Evolutionary conservation across 2,113 vertebrate species (phyloP).

Genomic region (Lagenorhynchus albirostris): DNA sequence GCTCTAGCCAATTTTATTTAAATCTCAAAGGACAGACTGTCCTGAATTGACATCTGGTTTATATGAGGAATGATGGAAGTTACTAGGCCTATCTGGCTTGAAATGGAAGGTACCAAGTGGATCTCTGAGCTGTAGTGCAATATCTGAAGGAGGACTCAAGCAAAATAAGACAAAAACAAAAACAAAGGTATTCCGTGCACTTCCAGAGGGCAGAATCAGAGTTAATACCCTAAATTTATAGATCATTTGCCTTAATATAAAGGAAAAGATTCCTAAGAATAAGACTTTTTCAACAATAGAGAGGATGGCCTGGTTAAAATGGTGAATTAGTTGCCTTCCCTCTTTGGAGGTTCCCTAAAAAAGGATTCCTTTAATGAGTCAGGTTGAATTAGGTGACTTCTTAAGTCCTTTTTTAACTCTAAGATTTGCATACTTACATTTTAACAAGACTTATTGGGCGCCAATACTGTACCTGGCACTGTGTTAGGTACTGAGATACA

Average conservation of each 20-base stretch:
- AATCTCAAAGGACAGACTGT: constrained; percentile 52
- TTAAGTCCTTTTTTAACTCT: not conserved
- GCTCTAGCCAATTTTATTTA: constrained; percentile 56
- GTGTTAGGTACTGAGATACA: not conserved
- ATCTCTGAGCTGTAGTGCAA: not conserved
- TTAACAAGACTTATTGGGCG: not conserved
- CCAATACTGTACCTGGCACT: not conserved
- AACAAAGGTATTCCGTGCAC: not conserved
- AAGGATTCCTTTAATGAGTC: not conserved
- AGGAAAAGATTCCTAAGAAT: not conserved
- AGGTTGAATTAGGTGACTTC: not conserved
- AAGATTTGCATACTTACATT: not conserved
- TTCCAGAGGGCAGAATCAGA: not conserved
- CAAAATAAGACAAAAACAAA: not conserved
- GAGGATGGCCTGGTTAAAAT: not conserved
- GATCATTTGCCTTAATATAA: not conserved
- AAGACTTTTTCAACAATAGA: not conserved
- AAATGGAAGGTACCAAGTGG: not conserved
- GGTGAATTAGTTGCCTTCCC: not conserved
- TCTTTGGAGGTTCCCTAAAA: not conserved
- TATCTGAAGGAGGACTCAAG: not conserved
- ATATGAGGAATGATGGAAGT: constrained; percentile 10
- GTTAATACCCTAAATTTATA: not conserved
- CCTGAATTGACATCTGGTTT: constrained; percentile 54
- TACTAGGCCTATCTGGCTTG: not conserved